Conservation (phyloP, 1,140 invertebrate species). For the Trichonephila clavata region DNA sequence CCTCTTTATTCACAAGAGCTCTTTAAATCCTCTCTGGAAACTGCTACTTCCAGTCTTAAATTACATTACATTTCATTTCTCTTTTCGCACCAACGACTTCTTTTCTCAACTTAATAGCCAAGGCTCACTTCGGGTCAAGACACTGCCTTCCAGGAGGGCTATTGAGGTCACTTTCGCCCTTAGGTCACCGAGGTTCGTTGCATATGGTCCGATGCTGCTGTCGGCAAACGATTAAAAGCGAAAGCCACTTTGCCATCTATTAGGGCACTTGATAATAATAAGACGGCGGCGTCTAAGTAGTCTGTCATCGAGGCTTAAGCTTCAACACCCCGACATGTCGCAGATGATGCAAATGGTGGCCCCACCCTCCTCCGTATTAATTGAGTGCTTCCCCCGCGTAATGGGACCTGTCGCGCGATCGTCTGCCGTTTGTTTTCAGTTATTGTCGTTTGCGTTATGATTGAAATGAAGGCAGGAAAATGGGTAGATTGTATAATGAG, state of each 20-base stretch:
- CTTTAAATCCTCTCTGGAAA: no score
- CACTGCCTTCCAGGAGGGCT: neutral
- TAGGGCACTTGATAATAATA: conserved; percentile 5
- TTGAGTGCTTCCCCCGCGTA: neutral
- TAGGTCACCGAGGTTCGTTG: neutral
- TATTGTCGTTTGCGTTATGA: neutral
- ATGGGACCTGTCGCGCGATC: neutral
- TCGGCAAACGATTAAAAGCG: conserved; percentile 31
- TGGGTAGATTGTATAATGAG: neutral
- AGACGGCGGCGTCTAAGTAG: conserved; percentile 2
- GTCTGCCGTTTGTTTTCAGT: conserved; percentile 24
- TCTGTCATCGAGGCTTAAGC: conserved; percentile 18
- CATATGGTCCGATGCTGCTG: neutral
- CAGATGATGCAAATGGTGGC: neutral
- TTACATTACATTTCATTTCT: no score
- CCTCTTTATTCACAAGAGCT: no score
- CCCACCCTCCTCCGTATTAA: conserved; percentile 19
- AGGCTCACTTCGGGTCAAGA: neutral
- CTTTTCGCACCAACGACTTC: no score
- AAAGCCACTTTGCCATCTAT: conserved; percentile 42
- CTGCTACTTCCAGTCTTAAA: no score
- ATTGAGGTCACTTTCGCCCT: neutral
- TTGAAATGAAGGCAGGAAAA: neutral
- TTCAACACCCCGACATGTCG: neutral
- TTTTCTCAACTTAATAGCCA: neutral